Conservation (phyloP, 2,888 invertebrate genomes). For the Scaptomyza parva region DNA sequence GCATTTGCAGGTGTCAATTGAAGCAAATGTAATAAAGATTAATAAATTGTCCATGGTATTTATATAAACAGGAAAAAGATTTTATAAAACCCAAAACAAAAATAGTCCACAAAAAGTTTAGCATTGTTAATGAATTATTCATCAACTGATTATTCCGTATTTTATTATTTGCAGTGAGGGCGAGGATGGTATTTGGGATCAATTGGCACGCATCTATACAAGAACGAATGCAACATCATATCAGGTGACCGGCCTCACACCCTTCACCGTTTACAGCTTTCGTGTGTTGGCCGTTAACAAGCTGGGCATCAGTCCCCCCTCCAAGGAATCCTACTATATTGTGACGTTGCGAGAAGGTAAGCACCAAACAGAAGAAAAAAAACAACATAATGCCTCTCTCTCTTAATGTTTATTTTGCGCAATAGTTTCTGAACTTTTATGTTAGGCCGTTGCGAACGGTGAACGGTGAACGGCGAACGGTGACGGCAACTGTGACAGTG, state of each 20-base stretch:
- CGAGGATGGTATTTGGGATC: slow-evolving; percentile 89
- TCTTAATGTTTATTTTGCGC: background rate
- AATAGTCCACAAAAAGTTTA: background rate
- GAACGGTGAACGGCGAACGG: no score
- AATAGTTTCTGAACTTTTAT: slow-evolving; percentile 51
- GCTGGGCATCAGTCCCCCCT: slow-evolving; percentile 89
- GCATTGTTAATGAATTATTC: slow-evolving; percentile 10
- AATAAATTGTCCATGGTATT: slow-evolving; percentile 18
- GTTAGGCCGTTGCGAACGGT: slow-evolving; percentile 22
- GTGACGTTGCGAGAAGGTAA: slow-evolving; percentile 91
- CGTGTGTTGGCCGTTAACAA: slow-evolving; percentile 90
- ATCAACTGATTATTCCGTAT: background rate
- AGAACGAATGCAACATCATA: slow-evolving; percentile 88
- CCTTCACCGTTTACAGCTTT: slow-evolving; percentile 92
- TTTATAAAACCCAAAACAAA: slow-evolving; percentile 3
- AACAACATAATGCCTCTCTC: no score
- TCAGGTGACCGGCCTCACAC: slow-evolving; percentile 88
- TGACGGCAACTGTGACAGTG: slow-evolving; percentile 5
- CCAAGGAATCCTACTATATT: slow-evolving; percentile 90
- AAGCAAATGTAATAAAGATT: slow-evolving; percentile 21
- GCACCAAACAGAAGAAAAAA: slow-evolving; percentile 62
- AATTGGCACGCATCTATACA: slow-evolving; percentile 87
- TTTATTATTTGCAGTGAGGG: slow-evolving; percentile 86
- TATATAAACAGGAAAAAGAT: slow-evolving; percentile 10
- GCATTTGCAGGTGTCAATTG: slow-evolving; percentile 48